phyloP scores from a whole-genome alignment of 1,140 invertebrate species.

The Aphaenogaster rudis region DNA sequence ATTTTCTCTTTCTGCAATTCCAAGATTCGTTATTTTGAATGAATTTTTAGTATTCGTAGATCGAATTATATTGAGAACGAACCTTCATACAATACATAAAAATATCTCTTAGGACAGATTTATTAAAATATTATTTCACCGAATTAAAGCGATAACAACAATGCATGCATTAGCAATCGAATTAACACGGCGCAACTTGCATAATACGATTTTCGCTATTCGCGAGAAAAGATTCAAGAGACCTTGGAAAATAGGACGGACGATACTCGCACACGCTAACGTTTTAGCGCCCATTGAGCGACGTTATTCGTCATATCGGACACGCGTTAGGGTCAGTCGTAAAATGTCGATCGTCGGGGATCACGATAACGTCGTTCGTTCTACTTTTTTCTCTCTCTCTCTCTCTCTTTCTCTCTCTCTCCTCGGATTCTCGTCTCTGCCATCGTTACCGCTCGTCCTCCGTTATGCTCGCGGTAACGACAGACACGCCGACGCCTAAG shows the following conservation, averaged over 20 bases:
- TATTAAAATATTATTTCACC: not conserved
- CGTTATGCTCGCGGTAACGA: constrained; percentile 76
- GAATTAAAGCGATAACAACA: not conserved
- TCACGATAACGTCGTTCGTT: constrained; percentile 68
- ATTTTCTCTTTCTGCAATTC: not conserved
- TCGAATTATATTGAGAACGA: not conserved
- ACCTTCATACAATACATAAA: not conserved
- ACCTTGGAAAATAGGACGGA: constrained; percentile 37
- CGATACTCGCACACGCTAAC: constrained; percentile 29
- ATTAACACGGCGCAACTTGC: not conserved
- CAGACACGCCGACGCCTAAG: constrained; percentile 79
- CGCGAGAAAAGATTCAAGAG: constrained; percentile 1
- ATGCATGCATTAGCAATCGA: not conserved
- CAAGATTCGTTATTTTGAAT: not conserved
- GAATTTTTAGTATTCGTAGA: not conserved
- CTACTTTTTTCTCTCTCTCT: constrained; percentile 40
- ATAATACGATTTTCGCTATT: not conserved
- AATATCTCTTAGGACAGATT: constrained; percentile 12
- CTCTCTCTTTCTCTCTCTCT: constrained; percentile 17
- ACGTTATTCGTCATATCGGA: constrained; percentile 69
- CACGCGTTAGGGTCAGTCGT: constrained; percentile 71
- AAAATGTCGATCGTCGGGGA: constrained; percentile 70
- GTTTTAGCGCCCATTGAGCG: constrained; percentile 41
- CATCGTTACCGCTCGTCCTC: constrained; percentile 72
- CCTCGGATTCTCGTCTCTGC: constrained; percentile 39